A percentile compares a stretch with the other conserved stretches of the same genome.
Conservation (phyloP, 2,113 vertebrate species). For the Erythrolamprus reginae region DNA sequence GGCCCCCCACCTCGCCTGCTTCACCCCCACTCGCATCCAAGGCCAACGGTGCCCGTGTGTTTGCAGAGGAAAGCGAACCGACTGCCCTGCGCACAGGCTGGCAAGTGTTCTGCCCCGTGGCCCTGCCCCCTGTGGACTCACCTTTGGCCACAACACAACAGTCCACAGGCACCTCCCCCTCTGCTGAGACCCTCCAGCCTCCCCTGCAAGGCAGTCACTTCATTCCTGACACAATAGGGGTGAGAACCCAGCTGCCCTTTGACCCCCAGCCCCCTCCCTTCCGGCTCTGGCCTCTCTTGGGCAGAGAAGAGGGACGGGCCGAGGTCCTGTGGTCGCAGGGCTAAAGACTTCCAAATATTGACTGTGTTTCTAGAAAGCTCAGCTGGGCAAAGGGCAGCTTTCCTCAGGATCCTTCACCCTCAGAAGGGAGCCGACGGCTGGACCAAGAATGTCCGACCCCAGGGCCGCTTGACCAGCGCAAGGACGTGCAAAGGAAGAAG, state of each 20-base stretch:
- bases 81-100: rapidly evolving
- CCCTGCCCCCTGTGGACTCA: not conserved
- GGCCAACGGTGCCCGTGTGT: not conserved
- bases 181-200: too few relatives aligned
- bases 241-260: not conserved
- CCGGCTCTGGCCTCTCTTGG: not conserved
- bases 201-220: not conserved
- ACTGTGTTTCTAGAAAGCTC: not conserved
- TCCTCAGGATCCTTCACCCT: not conserved
- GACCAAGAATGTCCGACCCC: too few relatives aligned
- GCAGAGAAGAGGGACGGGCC: not conserved
- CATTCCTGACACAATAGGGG: not conserved
- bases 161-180: too few relatives aligned
- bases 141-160: too few relatives aligned
- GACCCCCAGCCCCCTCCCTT: not conserved
- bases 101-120: not conserved
- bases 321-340: not conserved
- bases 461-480: not conserved
- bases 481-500: not conserved
- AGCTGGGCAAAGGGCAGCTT: not conserved
- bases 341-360: not conserved
- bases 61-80: not conserved
- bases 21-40: too few relatives aligned
- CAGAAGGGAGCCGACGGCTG: not conserved
- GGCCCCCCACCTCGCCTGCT: too few relatives aligned